Evolutionary conservation across 2,888 invertebrate species (phyloP), one percentile per base, ranked within the genome.

Genomic region (Helicoverpa assulta): DNA sequence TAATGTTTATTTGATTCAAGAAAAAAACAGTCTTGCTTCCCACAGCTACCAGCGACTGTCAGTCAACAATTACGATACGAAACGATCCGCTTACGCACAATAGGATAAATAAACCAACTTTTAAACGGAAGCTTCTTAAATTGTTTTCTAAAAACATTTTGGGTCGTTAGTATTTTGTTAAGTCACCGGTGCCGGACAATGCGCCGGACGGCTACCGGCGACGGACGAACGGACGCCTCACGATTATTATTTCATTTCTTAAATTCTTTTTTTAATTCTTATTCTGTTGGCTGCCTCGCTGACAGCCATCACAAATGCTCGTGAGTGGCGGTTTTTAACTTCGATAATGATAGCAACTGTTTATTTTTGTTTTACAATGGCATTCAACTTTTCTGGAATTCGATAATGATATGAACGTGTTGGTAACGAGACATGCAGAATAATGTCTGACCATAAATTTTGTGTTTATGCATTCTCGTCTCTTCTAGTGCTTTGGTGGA

Each of bases 61-160:
- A 74, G 64, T 78, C 83, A 80, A 94, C 94, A 93, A 94, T 94
- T 93, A 94, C 92, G 64, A 84, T 87, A 85, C 83, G 82, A 89
- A 88, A 88, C 92, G 93, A 93, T 94, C 91, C 92, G 92, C 89
- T 91, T 89, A 89, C 81, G 81, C 86, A 94, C 94, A 94, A 94
- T 93, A 82, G 89, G 84, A 85, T 91, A 91, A 92, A 92, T 92
- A 93, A 93, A 94, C 92, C 87, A 81, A 80, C 82, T 81, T 77
- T 82, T 85, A 92, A 94, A 94, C 94, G 95, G 95, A 93, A 95
- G 94, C 95, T 89, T 91, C 92, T 93, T 92, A 91, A 91, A 93
- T 90, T 94, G 94, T 95, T 95, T 95, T 94, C 90, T 92, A 93
- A 93, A 94, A 95, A 94, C 95, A 94, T 89, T 88, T 83, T 67